Evolutionary conservation across 2,888 invertebrate species (phyloP).

Genomic region (Dichetophora obliterata): DNA sequence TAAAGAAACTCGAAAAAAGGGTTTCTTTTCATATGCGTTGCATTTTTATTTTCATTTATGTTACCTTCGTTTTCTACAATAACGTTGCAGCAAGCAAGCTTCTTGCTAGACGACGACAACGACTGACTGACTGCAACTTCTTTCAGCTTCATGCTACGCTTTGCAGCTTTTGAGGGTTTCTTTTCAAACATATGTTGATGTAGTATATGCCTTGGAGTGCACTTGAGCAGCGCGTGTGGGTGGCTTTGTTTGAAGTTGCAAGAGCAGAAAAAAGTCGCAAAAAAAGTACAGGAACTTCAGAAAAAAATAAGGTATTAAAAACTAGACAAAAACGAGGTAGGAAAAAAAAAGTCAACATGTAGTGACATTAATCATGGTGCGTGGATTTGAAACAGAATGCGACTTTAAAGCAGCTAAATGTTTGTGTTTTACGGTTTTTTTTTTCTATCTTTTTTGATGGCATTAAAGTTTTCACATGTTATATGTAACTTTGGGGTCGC

Average conservation of each 20-base stretch:
- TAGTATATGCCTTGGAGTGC: neutral
- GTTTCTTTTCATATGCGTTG: neutral
- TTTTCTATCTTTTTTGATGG: neutral
- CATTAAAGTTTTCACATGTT: neutral
- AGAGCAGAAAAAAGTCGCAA: neutral
- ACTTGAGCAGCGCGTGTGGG: slow-evolving; percentile 4
- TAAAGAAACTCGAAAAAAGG: neutral
- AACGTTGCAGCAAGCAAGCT: neutral
- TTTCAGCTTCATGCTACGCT: no score
- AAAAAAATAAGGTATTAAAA: slow-evolving; percentile 18
- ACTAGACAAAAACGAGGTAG: slow-evolving; percentile 1
- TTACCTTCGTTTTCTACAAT: neutral
- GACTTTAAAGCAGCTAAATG: slow-evolving; percentile 23
- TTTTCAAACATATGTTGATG: neutral
- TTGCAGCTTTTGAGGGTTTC: neutral
- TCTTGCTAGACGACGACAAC: neutral
- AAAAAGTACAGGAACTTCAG: neutral
- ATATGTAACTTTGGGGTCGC: neutral
- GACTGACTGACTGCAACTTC: no score
- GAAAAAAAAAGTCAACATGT: slow-evolving; percentile 17
- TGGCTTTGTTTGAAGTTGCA: slow-evolving; percentile 11
- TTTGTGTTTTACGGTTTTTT: no score
- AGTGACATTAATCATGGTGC: slow-evolving; percentile 24
- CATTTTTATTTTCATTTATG: neutral
- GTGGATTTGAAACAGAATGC: slow-evolving; percentile 14